Conservation (phyloP, 2,797 vertebrate species). For the Oreonectes daqikongensis region DNA sequence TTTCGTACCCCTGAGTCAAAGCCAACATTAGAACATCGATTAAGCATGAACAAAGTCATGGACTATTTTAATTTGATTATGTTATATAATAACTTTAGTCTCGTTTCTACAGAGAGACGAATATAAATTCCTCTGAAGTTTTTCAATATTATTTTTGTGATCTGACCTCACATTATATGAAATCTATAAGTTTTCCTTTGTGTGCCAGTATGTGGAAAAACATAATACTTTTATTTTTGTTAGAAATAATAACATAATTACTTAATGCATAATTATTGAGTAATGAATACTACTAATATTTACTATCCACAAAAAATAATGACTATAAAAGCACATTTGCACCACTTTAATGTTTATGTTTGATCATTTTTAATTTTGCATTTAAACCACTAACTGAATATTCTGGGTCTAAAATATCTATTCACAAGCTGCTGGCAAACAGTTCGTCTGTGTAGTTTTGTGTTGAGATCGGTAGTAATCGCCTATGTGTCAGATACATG, state of each 20-base stretch:
- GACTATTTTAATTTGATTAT: slow-evolving; percentile 58
- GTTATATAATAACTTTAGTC: slow-evolving; percentile 39
- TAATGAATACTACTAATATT: neutral
- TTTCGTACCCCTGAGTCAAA: slow-evolving; percentile 55
- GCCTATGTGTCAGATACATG: slow-evolving; percentile 2
- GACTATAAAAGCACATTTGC: slow-evolving; percentile 24
- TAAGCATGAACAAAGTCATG: slow-evolving; percentile 55
- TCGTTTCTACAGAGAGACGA: slow-evolving; percentile 41
- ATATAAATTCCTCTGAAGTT: slow-evolving; percentile 39
- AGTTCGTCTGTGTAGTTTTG: neutral
- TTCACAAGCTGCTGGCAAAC: neutral
- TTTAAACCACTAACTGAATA: neutral
- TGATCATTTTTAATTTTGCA: neutral
- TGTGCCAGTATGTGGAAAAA: slow-evolving; percentile 8
- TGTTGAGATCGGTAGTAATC: neutral
- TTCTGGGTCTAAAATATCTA: slow-evolving; percentile 2
- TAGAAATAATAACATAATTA: neutral
- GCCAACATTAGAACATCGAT: slow-evolving; percentile 55
- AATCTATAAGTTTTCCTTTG: neutral
- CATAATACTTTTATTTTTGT: neutral
- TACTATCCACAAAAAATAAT: neutral
- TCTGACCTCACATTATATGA: slow-evolving; percentile 22
- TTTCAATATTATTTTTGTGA: neutral
- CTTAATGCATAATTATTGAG: neutral
- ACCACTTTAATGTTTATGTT: slow-evolving; percentile 8